Conservation (phyloP, 1,140 invertebrate genomes). For the Papilio polyxenes region DNA sequence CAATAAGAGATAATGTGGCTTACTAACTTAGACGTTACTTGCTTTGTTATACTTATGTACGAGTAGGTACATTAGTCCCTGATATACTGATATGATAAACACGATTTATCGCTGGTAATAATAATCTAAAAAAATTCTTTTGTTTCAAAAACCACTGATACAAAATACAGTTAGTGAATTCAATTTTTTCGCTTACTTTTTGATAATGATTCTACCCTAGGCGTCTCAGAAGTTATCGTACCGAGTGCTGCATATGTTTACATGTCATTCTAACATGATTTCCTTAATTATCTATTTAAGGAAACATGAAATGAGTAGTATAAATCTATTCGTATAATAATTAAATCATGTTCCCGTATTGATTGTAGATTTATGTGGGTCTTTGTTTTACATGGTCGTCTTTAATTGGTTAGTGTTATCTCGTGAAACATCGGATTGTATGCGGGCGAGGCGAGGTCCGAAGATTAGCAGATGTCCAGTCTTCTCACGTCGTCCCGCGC, state of each 20-base stretch:
- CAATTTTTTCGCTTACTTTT: too few relatives aligned
- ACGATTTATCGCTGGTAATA: background rate
- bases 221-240: too few relatives aligned
- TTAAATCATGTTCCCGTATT: conserved; percentile 16
- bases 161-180: too few relatives aligned
- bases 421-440: conserved; percentile 78
- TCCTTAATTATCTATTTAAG: too few relatives aligned
- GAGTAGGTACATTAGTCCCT: background rate
- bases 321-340: background rate
- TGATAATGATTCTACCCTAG: too few relatives aligned
- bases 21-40: conserved; percentile 14
- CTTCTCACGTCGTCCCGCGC: conserved; percentile 61
- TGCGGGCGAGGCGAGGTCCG: conserved; percentile 39
- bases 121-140: background rate
- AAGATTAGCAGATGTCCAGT: conserved; percentile 60
- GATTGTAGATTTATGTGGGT: conserved; percentile 19
- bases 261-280: too few relatives aligned
- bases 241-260: too few relatives aligned
- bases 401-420: conserved; percentile 75
- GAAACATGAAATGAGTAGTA: background rate
- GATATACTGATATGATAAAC: background rate
- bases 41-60: conserved; percentile 19
- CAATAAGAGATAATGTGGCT: conserved; percentile 39
- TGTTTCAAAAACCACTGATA: background rate
- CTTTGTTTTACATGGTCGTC: conserved; percentile 45